Conservation (phyloP, 2,888 invertebrate genomes). For the Drosophila quasianomalipes region DNA sequence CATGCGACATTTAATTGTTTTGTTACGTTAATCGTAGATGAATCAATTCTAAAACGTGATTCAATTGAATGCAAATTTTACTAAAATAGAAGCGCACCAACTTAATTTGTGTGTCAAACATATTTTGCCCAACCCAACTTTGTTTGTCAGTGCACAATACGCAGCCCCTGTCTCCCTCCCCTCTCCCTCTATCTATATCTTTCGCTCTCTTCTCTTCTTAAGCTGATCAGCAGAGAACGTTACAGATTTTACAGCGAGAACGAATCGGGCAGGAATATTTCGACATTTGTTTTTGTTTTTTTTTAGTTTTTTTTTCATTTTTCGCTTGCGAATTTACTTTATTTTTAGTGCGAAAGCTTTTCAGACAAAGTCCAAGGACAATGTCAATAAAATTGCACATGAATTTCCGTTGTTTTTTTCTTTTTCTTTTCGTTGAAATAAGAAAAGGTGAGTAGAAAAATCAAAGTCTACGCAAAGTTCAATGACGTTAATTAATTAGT, state of each 20-base stretch:
- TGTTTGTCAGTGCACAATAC: constrained; percentile 25
- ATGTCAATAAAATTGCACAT: constrained; percentile 67
- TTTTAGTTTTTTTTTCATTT: constrained; percentile 34
- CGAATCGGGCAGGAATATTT: constrained; percentile 39
- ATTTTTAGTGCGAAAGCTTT: constrained; percentile 79
- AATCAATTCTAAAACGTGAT: constrained; percentile 20
- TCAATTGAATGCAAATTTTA: constrained; percentile 13
- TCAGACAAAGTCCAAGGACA: constrained; percentile 75
- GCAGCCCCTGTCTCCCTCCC: neutral
- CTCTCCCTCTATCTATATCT: constrained; percentile 1
- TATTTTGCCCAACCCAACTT: constrained; percentile 15
- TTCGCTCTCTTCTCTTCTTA: constrained; percentile 1
- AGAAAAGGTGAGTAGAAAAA: constrained; percentile 34
- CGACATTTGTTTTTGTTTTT: constrained; percentile 38
- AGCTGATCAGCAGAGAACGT: constrained; percentile 16
- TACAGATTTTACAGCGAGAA: constrained; percentile 40
- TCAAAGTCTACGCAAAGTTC: constrained; percentile 79
- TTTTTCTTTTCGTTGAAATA: constrained; percentile 42
- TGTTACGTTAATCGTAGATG: constrained; percentile 11
- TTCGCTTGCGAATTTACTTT: constrained; percentile 70
- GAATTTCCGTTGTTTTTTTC: constrained; percentile 64
- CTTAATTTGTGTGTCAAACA: constrained; percentile 5
- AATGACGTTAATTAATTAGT: constrained; percentile 70
- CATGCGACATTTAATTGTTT: constrained; percentile 1
- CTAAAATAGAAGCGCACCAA: neutral